Evolutionary conservation across 2,113 vertebrate genomes (phyloP).

Genomic region (Caloenas nicobarica): DNA sequence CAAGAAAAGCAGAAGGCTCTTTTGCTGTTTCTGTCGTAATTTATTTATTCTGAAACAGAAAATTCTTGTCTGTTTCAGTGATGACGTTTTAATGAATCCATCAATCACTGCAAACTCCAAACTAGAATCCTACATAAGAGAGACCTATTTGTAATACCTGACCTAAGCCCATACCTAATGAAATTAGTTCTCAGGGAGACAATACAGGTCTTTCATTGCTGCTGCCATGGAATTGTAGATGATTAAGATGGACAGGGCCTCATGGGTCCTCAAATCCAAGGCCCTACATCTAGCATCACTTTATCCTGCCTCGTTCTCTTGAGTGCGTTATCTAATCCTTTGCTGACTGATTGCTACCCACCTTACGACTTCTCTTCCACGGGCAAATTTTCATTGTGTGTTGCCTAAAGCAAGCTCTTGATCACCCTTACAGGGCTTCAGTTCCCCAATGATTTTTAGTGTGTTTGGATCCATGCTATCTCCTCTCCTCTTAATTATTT

Average conservation of each 20-base stretch:
- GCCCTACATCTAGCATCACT: slow-evolving; percentile 8
- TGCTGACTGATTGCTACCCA: slow-evolving; percentile 53
- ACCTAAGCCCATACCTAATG: slow-evolving; percentile 10
- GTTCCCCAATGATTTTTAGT: not conserved
- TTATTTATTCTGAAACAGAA: slow-evolving; percentile 60
- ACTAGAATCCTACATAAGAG: slow-evolving; percentile 30
- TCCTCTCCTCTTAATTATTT: not conserved
- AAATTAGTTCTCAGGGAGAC: slow-evolving; percentile 54
- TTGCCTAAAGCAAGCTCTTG: not conserved
- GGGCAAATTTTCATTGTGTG: not conserved
- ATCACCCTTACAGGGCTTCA: not conserved
- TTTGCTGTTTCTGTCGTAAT: slow-evolving; percentile 45
- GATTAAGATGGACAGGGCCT: slow-evolving; percentile 50
- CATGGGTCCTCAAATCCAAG: slow-evolving; percentile 6
- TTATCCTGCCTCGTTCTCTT: not conserved
- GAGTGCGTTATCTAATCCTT: slow-evolving; percentile 8
- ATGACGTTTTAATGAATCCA: slow-evolving; percentile 50
- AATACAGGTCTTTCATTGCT: slow-evolving; percentile 54
- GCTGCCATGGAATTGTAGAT: slow-evolving; percentile 40
- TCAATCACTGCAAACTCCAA: slow-evolving; percentile 53
- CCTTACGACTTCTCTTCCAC: slow-evolving; percentile 15
- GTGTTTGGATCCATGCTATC: not conserved
- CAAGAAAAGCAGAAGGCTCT: slow-evolving; percentile 2
- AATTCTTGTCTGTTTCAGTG: slow-evolving; percentile 1
- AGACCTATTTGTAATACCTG: slow-evolving; percentile 43